A percentile compares a stretch with the other conserved stretches of the same genome.
These are phyloP conservation scores for Puffinus mauretanicus DNA, from an alignment of 2,113 vertebrate species.

Conservation along the genomic window DNA sequence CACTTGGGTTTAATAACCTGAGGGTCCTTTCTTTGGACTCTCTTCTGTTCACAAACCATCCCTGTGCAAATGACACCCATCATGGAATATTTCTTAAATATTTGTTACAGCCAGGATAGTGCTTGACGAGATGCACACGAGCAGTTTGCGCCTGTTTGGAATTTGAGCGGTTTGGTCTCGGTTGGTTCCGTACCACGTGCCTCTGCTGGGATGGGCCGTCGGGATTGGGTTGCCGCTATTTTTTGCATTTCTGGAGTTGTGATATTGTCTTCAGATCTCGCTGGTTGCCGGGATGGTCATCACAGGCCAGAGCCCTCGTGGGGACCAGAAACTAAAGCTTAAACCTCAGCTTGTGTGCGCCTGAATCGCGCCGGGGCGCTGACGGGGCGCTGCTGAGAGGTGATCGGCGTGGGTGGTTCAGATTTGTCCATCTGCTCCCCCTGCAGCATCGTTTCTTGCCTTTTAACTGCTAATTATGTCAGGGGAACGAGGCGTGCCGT, in stretches of 20 bases:
- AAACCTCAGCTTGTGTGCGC: neutral
- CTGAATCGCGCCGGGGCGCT: neutral
- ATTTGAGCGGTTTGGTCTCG: neutral
- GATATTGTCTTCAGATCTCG: too few relatives aligned
- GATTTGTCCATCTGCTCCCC: neutral
- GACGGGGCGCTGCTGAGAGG: neutral
- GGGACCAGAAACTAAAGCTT: neutral
- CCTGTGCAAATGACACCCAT: neutral
- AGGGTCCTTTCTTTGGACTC: neutral
- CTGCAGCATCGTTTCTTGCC: neutral
- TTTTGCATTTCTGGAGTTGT: neutral
- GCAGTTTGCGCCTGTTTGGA: neutral
- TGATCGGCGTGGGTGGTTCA: neutral
- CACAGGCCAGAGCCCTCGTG: fast-evolving
- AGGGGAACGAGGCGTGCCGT: fast-evolving
- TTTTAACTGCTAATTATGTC: neutral
- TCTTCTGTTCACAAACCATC: neutral
- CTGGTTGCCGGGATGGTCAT: neutral
- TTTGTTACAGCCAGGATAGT: too few relatives aligned
- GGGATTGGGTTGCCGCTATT: neutral
- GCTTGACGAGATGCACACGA: neutral
- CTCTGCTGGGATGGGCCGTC: neutral
- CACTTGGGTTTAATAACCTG: neutral
- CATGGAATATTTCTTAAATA: too few relatives aligned
- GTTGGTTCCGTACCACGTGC: neutral